Base-by-base conservation (phyloP, 2,113 vertebrate species). In the Penelope pileata region DNA sequence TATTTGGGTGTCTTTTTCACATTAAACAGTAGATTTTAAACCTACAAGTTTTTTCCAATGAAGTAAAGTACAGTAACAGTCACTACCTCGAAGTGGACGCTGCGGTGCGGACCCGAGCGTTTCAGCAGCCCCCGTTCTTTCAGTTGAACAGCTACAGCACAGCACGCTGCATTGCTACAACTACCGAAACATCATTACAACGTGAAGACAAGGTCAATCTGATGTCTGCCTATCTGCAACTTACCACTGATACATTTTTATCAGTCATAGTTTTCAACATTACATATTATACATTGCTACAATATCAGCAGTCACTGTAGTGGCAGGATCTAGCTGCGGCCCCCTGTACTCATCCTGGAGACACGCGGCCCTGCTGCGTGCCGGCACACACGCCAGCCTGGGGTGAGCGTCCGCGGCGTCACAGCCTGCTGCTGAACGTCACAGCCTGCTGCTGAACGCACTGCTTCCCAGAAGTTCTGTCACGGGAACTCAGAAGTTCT, bases 371-470 rank as follows among this genome's bases (percentile, higher is more conserved):
- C 24, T 48, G 29, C 32, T 29, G 15, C 21, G 1, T 4, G 38
- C 32, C 23, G 51, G 43, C 9, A 11, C 1, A 8, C 2, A 22
- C 1, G 9, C 32, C 5, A 10, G 29, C 36, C 4, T 17, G 22
- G 40, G 51, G 60, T 48, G 54, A 5, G 2, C 2, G 16, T 24
- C 22, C 30, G 30, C 8, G 0, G 2, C n/a, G 47, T 22, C 19
- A 11, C 32, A 26, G 7, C 10, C 30, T 8, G 9, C 22, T 19
- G 13, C 16, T 27, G 38, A 50, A 50, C 7, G 14, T n/a, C n/a
- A n/a, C n/a, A n/a, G n/a, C n/a, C n/a, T n/a, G n/a, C n/a, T n/a
- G n/a, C n/a, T n/a, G n/a, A n/a, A n/a, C n/a, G n/a, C n/a, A n/a
- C n/a, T n/a, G n/a, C n/a, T n/a, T n/a, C n/a, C n/a, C n/a, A n/a